Conservation (phyloP, 2,888 invertebrate genomes). For the Sussaba pulchella region DNA sequence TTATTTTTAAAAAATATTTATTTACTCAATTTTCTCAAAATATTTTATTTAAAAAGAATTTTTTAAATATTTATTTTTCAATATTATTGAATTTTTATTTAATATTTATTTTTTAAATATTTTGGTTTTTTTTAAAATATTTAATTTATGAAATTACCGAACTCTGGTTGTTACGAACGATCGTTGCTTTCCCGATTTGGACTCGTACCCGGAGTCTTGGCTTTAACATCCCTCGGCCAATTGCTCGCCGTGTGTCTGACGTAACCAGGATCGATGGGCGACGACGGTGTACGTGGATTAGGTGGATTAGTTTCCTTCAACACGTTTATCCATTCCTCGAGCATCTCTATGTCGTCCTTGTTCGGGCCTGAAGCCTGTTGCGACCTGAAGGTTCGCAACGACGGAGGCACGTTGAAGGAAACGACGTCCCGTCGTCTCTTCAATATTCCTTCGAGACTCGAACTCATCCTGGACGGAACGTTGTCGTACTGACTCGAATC, state of each 20-base stretch:
- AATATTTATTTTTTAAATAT: neutral
- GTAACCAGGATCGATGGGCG: slow-evolving; percentile 90
- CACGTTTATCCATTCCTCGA: slow-evolving; percentile 80
- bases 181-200: slow-evolving; percentile 80
- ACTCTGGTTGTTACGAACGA: slow-evolving; percentile 27
- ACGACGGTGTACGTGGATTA: slow-evolving; percentile 83
- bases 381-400: slow-evolving; percentile 73
- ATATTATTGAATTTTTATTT: slow-evolving; percentile 13
- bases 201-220: slow-evolving; percentile 87
- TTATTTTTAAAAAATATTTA: too few species aligned
- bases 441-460: slow-evolving; percentile 76
- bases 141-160: neutral
- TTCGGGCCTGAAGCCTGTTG: slow-evolving; percentile 64
- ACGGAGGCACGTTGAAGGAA: slow-evolving; percentile 78
- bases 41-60: too few species aligned
- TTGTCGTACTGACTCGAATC: slow-evolving; percentile 83
- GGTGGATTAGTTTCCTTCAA: slow-evolving; percentile 78
- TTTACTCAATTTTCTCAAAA: too few species aligned
- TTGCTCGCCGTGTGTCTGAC: slow-evolving; percentile 90
- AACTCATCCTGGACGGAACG: slow-evolving; percentile 80
- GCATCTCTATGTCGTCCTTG: slow-evolving; percentile 81
- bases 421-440: slow-evolving; percentile 79
- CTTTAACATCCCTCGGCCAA: slow-evolving; percentile 85
- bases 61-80: slow-evolving; percentile 23
- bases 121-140: neutral